Evolutionary conservation across 1,140 invertebrate genomes (phyloP).

Genomic region (Sarcophaga peregrina): DNA sequence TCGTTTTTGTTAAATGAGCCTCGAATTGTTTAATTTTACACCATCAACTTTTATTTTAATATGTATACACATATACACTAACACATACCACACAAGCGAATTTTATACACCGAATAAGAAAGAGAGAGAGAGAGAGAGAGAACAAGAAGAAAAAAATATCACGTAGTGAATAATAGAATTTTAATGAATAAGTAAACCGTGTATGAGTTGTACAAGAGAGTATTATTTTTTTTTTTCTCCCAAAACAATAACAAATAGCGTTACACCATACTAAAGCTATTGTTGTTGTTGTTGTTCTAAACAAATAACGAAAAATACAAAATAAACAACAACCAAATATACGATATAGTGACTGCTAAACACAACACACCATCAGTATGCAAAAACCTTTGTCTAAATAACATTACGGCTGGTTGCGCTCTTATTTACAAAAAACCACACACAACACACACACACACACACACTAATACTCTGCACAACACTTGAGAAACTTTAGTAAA

Average conservation of each 20-base stretch:
- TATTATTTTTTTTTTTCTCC: too few species aligned
- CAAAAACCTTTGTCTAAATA: conserved; percentile 17
- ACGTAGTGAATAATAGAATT: conserved; percentile 25
- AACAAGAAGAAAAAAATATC: background rate
- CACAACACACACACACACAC: background rate
- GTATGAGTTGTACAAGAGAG: too few species aligned
- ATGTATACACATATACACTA: background rate
- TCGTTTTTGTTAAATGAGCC: background rate
- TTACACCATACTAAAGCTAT: too few species aligned
- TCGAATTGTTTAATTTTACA: conserved; percentile 27
- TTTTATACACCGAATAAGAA: too few species aligned
- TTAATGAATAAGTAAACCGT: background rate
- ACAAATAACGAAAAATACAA: too few species aligned
- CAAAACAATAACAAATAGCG: too few species aligned
- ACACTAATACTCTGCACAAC: background rate
- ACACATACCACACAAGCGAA: background rate
- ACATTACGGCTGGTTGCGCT: background rate
- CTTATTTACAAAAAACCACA: background rate
- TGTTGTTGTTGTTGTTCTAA: too few species aligned
- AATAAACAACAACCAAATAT: too few species aligned
- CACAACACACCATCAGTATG: background rate
- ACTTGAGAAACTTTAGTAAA: too few species aligned
- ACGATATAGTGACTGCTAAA: too few species aligned
- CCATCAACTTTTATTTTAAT: background rate
- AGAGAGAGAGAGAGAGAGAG: background rate